Conservation (phyloP, 2,797 vertebrate genomes). For the Leptodactylus fallax region DNA sequence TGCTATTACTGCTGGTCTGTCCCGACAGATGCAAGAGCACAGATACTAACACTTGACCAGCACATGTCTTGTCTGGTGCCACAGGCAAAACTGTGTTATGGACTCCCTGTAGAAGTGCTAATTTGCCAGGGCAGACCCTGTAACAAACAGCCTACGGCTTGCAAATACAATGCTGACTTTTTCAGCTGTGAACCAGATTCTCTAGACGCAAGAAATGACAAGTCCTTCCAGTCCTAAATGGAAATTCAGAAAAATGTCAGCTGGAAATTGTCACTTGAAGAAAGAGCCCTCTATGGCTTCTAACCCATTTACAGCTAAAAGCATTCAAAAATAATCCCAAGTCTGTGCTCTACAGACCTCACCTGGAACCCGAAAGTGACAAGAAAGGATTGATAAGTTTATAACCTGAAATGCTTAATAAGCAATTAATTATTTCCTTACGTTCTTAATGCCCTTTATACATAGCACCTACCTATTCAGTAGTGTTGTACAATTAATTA, state of each 20-base stretch:
- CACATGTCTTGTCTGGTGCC: constrained; percentile 57
- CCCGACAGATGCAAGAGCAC: constrained; percentile 49
- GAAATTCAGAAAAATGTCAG: constrained; percentile 60
- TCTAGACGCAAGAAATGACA: constrained; percentile 59
- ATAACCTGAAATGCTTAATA: neutral
- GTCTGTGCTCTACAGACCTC: neutral
- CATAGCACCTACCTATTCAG: neutral
- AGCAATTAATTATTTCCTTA: neutral
- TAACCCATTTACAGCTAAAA: constrained; percentile 31
- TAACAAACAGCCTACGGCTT: constrained; percentile 58
- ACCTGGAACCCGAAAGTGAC: neutral
- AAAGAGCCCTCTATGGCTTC: constrained; percentile 10
- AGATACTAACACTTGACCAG: constrained; percentile 57
- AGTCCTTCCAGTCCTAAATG: constrained; percentile 56
- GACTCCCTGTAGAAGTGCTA: constrained; percentile 62
- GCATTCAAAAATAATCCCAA: constrained; percentile 6
- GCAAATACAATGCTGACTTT: constrained; percentile 62
- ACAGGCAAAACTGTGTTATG: constrained; percentile 58
- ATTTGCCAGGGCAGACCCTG: constrained; percentile 59
- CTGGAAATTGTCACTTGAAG: constrained; percentile 58
- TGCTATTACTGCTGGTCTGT: neutral
- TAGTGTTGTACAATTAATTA: neutral
- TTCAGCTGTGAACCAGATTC: constrained; percentile 59
- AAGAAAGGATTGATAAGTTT: neutral
- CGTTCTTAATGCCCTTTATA: neutral